Conservation (phyloP, 2,113 vertebrate species). For the Lepus americanus region DNA sequence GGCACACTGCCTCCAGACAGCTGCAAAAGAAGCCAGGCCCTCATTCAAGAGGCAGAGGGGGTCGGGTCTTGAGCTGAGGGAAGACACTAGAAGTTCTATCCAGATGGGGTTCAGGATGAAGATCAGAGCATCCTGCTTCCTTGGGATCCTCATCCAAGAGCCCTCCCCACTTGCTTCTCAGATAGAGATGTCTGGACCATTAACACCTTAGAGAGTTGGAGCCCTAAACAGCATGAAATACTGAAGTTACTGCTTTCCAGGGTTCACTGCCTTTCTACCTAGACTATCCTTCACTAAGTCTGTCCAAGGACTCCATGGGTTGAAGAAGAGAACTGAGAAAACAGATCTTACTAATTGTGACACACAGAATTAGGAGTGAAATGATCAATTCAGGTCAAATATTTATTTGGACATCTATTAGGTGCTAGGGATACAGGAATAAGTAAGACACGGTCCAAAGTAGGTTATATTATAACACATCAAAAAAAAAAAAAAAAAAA, state of each 20-base stretch:
- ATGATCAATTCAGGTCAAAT: constrained; percentile 24
- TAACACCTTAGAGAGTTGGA: not conserved
- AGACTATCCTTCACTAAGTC: not conserved
- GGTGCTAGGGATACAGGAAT: not conserved
- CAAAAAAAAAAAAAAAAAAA: not conserved
- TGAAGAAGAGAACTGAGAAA: not conserved
- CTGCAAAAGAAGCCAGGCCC: not conserved
- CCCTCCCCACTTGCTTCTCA: not conserved
- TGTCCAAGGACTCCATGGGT: not conserved
- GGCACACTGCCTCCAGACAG: not conserved
- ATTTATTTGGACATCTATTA: constrained; percentile 32
- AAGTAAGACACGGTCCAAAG: not conserved
- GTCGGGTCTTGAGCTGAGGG: not conserved
- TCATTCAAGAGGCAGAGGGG: not conserved
- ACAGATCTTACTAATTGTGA: constrained; percentile 38
- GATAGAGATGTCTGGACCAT: not conserved
- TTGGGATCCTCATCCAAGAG: constrained; percentile 9
- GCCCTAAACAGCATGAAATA: not conserved
- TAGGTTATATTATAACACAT: constrained; percentile 16
- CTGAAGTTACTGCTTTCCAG: constrained; percentile 16
- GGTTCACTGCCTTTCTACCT: not conserved
- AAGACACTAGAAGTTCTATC: constrained; percentile 7
- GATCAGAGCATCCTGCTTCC: not conserved
- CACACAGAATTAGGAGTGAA: constrained; percentile 5
- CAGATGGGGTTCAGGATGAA: not conserved